Percentiles rank a stretch among this genome's conserved stretches.
Evolutionary conservation across 2,888 invertebrate species (phyloP).

Genomic region (Pammene fasciana): DNA sequence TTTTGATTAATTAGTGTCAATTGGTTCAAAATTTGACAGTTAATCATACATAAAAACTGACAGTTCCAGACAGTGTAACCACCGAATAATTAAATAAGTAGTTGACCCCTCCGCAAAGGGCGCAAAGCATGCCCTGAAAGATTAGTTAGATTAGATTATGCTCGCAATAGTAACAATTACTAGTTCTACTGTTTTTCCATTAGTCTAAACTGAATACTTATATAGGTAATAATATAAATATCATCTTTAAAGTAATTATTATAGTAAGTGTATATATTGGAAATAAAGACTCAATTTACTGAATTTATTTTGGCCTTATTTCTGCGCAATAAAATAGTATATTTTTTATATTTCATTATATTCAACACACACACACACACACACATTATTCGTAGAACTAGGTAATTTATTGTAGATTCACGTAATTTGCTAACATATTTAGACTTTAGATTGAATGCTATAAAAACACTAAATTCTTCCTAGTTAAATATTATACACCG

Average conservation of each 20-base stretch:
- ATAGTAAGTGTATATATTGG: too few relatives aligned
- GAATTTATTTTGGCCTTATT: too few relatives aligned
- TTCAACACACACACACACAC: slow-evolving; percentile 2
- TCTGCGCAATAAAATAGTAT: too few relatives aligned
- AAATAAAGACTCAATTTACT: too few relatives aligned
- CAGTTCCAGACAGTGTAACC: too few relatives aligned
- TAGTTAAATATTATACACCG: slow-evolving; percentile 16
- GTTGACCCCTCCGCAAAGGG: too few relatives aligned
- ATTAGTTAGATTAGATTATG: slow-evolving; percentile 5
- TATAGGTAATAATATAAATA: too few relatives aligned
- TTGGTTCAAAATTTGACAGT: too few relatives aligned
- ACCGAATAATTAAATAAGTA: background rate
- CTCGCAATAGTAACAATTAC: background rate
- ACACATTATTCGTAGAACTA: background rate
- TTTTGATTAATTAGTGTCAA: too few relatives aligned
- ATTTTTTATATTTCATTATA: background rate
- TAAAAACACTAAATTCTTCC: background rate
- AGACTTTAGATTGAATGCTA: slow-evolving; percentile 2
- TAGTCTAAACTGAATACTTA: too few relatives aligned
- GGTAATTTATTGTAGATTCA: slow-evolving; percentile 14
- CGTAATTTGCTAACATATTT: background rate
- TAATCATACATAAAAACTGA: too few relatives aligned
- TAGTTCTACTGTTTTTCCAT: background rate
- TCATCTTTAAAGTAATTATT: too few relatives aligned
- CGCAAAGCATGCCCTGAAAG: background rate